Evolutionary conservation across 37 sponge, comb jelly and placozoan species (phyloP).

Genomic region (Geodia barretti): DNA sequence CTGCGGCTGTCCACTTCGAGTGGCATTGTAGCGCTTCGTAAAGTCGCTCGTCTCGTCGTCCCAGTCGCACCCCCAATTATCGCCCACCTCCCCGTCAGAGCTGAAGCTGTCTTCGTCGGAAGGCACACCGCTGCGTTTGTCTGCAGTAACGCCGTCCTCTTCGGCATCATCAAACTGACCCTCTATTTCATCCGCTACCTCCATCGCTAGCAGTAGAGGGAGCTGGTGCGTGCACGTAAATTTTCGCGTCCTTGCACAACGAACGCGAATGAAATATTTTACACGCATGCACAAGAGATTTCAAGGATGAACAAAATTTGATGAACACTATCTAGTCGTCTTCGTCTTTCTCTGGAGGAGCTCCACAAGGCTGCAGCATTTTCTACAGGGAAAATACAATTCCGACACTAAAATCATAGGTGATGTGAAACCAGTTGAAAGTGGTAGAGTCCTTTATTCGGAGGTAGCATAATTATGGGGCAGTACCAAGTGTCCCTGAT

Average conservation of each 20-base stretch:
- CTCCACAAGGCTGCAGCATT: slow-evolving; percentile 99
- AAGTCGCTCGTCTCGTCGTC: slow-evolving; percentile 59
- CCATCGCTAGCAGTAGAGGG: background rate
- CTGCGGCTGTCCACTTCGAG: slow-evolving; percentile 17
- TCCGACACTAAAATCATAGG: background rate
- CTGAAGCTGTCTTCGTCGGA: background rate
- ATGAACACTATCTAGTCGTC: slow-evolving; percentile 37
- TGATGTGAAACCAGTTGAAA: too few relatives aligned
- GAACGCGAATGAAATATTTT: background rate
- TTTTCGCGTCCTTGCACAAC: background rate
- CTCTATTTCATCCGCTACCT: slow-evolving; percentile 7
- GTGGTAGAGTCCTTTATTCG: too few relatives aligned
- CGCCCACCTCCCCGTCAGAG: slow-evolving; percentile 5
- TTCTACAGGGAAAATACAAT: slow-evolving; percentile 62
- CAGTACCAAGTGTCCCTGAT: too few relatives aligned
- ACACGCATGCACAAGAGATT: background rate
- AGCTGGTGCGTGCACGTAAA: background rate
- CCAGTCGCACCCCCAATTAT: slow-evolving; percentile 31
- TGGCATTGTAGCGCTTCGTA: slow-evolving; percentile 84
- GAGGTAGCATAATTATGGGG: too few relatives aligned
- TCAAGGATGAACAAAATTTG: background rate
- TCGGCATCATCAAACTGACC: slow-evolving; percentile 62
- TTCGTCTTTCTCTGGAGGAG: slow-evolving; percentile 94
- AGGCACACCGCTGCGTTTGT: background rate
- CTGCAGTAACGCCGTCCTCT: background rate